A percentile compares a stretch with the other conserved stretches of the same genome.
These are phyloP conservation scores for Rhodeus uyekii DNA, from an alignment of 2,797 vertebrate genomes.

Conservation along the genomic window DNA sequence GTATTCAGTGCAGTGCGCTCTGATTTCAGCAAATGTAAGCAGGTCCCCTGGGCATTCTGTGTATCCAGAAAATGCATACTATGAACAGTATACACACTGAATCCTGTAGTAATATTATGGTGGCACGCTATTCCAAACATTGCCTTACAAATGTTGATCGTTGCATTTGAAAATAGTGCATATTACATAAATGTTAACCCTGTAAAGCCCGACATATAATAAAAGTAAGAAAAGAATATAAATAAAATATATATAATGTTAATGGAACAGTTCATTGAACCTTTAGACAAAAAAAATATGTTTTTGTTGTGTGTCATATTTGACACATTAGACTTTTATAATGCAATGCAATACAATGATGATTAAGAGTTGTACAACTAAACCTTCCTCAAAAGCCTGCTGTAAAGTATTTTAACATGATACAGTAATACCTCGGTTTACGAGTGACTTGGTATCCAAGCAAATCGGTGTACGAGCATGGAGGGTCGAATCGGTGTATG, in stretches of 20 bases:
- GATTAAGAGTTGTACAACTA: too few relatives aligned
- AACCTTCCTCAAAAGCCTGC: too few relatives aligned
- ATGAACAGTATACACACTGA: neutral
- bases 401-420: too few relatives aligned
- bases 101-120: neutral
- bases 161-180: neutral
- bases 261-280: neutral
- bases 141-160: neutral
- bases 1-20: neutral
- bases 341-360: too few relatives aligned
- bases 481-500: too few relatives aligned
- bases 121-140: neutral
- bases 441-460: too few relatives aligned
- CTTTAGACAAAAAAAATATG: neutral
- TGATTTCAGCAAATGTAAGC: slow-evolving; percentile 13
- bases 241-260: neutral
- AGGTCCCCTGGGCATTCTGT: neutral
- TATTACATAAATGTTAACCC: neutral
- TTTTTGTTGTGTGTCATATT: neutral
- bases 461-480: too few relatives aligned
- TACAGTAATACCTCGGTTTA: too few relatives aligned
- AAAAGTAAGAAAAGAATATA: neutral
- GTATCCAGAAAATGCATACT: neutral
- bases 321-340: too few relatives aligned
- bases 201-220: neutral